Evolutionary conservation across 2,113 vertebrate genomes (phyloP).

Genomic region (Laticauda colubrina): DNA sequence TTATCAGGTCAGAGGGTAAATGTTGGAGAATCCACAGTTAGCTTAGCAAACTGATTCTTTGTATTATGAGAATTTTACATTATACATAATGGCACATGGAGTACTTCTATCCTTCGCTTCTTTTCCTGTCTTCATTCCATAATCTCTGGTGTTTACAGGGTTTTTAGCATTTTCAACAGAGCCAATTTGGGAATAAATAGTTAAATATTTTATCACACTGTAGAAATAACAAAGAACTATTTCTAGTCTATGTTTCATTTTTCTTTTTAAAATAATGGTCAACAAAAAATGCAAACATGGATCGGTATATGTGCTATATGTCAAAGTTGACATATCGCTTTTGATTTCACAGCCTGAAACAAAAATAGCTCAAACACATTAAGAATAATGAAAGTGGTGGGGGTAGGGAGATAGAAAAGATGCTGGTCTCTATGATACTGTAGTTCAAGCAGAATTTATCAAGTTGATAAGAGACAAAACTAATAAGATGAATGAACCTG

Average conservation of each 20-base stretch:
- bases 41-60: neutral
- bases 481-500: neutral
- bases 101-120: neutral
- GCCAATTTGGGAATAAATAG: neutral
- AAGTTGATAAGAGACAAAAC: neutral
- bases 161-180: neutral
- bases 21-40: neutral
- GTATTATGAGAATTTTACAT: neutral
- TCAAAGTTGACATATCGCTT: neutral
- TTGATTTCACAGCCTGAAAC: conserved; percentile 28
- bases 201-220: neutral
- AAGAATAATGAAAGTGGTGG: neutral
- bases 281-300: neutral
- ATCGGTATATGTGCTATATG: neutral
- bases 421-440: conserved; percentile 23
- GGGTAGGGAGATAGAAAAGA: neutral
- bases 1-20: neutral
- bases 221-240: neutral
- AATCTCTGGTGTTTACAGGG: neutral
- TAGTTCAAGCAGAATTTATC: conserved; percentile 21
- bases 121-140: neutral
- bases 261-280: neutral
- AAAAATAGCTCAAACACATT: neutral
- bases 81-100: neutral
- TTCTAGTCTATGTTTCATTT: neutral